These are phyloP conservation scores for Lacerta viridis DNA, from an alignment of 2,797 vertebrate genomes.

Conservation along the genomic window DNA sequence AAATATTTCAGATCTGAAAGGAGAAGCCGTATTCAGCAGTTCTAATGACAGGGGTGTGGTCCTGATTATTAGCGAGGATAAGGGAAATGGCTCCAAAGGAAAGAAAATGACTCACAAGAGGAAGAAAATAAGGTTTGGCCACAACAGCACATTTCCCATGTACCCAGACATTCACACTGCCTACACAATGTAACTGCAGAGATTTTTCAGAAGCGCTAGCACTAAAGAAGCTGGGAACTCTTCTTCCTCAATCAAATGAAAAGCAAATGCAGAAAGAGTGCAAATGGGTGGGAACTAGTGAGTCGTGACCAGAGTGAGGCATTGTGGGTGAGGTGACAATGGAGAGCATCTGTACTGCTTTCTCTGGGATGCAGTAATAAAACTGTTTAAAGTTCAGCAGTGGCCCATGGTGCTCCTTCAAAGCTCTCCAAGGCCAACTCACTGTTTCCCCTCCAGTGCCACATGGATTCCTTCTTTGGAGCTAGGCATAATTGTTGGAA, in stretches of 20 bases:
- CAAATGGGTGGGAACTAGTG: not conserved
- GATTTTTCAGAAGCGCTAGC: not conserved
- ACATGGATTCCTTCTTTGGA: no score
- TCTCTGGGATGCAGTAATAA: no score
- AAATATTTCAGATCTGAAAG: not conserved
- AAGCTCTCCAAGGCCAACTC: no score
- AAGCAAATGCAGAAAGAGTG: not conserved
- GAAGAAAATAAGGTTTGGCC: not conserved
- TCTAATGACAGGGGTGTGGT: not conserved
- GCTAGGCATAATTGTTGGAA: no score
- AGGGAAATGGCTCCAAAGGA: not conserved
- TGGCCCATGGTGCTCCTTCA: no score
- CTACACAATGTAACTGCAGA: not conserved
- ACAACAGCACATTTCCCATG: not conserved
- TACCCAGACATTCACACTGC: not conserved
- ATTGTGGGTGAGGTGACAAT: no score
- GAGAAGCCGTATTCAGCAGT: not conserved
- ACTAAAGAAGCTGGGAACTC: not conserved
- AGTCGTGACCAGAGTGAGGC: no score
- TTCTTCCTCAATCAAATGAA: not conserved
- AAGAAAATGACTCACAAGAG: not conserved
- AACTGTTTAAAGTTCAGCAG: no score
- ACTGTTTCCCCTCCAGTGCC: no score
- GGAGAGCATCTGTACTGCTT: no score
- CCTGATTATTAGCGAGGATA: not conserved